Evolutionary conservation across 2,888 invertebrate species (phyloP).

Genomic region (Pteria penguin): DNA sequence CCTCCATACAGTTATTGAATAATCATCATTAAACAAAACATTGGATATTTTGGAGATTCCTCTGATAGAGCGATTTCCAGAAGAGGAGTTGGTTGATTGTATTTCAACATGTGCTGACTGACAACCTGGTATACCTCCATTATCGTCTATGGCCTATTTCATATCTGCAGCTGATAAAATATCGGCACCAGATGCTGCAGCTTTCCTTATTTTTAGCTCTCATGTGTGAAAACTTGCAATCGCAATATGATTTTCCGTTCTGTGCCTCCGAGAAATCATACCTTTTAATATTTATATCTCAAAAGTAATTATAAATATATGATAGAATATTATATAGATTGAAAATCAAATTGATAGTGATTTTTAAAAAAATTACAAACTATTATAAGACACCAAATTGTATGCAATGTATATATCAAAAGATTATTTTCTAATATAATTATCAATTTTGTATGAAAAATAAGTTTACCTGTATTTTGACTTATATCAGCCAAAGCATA

Average conservation of each 20-base stretch:
- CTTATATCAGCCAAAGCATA: background rate
- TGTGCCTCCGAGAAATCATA: background rate
- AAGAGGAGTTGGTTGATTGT: background rate
- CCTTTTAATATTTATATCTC: background rate
- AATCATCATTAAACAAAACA: background rate
- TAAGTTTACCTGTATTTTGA: constrained; percentile 13
- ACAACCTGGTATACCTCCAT: constrained; percentile 2
- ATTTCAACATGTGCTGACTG: constrained; percentile 1
- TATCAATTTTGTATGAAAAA: too few species aligned
- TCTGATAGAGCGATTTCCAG: background rate
- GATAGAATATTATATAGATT: too few species aligned
- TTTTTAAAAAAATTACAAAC: background rate
- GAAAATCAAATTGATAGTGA: too few species aligned
- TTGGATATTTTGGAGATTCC: background rate
- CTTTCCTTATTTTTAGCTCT: background rate
- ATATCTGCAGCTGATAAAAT: background rate
- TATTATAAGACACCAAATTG: too few species aligned
- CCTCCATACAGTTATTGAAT: background rate
- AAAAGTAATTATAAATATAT: too few species aligned
- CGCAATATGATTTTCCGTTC: constrained; percentile 3
- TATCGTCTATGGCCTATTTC: background rate
- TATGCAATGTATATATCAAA: too few species aligned
- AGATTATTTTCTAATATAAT: too few species aligned
- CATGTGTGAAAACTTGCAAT: background rate
- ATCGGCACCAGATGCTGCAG: background rate